A percentile compares a stretch with the other conserved stretches of the same genome.
phyloP scores from a whole-genome alignment of 2,113 vertebrate genomes.

The Poeciliopsis turrubarensis region DNA sequence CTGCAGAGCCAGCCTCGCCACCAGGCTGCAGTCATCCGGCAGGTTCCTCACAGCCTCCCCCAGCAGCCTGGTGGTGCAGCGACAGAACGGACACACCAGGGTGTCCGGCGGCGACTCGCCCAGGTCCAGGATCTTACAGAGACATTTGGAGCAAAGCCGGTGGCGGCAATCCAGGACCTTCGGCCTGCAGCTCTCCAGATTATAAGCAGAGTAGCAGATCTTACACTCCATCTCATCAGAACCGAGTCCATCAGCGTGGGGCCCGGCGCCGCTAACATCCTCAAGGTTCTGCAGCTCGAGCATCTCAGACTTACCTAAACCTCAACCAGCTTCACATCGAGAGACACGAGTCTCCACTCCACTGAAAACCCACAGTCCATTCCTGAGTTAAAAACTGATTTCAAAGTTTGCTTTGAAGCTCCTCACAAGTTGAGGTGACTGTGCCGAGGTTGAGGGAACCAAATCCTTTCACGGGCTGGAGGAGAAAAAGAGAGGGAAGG shows the following conservation, averaged over 20 bases:
- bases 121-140: slow-evolving; percentile 90
- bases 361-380: not conserved
- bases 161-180: slow-evolving; percentile 93
- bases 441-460: slow-evolving; percentile 49
- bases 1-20: slow-evolving; percentile 84
- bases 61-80: slow-evolving; percentile 85
- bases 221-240: slow-evolving; percentile 93
- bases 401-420: slow-evolving; percentile 27
- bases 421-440: slow-evolving; percentile 41
- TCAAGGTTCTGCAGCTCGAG: slow-evolving; percentile 60
- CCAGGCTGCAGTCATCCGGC: slow-evolving; percentile 90
- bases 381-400: not conserved
- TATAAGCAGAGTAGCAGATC: slow-evolving; percentile 93
- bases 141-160: slow-evolving; percentile 91
- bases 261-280: slow-evolving; percentile 44
- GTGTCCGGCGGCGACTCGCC: slow-evolving; percentile 86
- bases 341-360: slow-evolving; percentile 25
- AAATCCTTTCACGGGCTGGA: slow-evolving; percentile 64
- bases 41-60: slow-evolving; percentile 85
- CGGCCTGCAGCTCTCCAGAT: slow-evolving; percentile 85
- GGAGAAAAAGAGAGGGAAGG: slow-evolving; percentile 18
- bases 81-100: slow-evolving; percentile 94
- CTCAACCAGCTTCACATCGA: slow-evolving; percentile 27
- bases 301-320: slow-evolving; percentile 57
- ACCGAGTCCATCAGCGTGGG: slow-evolving; percentile 67